phyloP scores from a whole-genome alignment of 1,140 invertebrate species.

The Eciton burchellii region DNA sequence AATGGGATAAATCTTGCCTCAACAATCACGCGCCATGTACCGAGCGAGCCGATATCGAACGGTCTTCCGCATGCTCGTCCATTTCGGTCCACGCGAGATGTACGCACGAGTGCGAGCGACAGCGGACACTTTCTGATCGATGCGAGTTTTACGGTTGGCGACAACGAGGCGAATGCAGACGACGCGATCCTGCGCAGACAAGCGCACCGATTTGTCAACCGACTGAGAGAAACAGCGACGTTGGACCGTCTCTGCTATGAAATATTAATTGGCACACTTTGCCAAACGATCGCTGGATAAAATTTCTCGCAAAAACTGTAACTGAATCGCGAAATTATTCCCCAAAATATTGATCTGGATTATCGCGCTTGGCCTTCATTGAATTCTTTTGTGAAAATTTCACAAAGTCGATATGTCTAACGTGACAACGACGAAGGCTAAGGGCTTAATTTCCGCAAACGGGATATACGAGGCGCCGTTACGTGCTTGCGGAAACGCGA shows the following conservation, averaged over 20 bases:
- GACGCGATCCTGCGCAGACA: not conserved
- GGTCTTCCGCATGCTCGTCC: not conserved
- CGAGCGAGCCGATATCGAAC: not conserved
- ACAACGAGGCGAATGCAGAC: not conserved
- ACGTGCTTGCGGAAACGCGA: not conserved
- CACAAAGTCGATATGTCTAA: not conserved
- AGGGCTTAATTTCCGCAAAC: slow-evolving; percentile 23
- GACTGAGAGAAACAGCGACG: not conserved
- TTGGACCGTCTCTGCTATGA: too few species aligned
- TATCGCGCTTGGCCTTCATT: not conserved
- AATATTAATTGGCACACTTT: not conserved
- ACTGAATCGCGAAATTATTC: not conserved
- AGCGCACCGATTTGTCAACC: not conserved
- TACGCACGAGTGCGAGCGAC: not conserved
- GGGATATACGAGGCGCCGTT: not conserved
- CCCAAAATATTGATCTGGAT: not conserved
- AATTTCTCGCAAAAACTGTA: not conserved
- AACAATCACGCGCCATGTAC: not conserved
- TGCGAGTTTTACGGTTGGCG: slow-evolving; percentile 15
- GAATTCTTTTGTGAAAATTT: not conserved
- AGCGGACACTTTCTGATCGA: slow-evolving; percentile 21
- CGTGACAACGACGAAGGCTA: not conserved
- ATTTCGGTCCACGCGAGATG: not conserved
- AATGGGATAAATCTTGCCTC: slow-evolving; percentile 16
- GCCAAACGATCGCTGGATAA: not conserved